These are phyloP conservation scores for Poecilia wingei DNA, from an alignment of 2,797 vertebrate species.

Conservation along the genomic window DNA sequence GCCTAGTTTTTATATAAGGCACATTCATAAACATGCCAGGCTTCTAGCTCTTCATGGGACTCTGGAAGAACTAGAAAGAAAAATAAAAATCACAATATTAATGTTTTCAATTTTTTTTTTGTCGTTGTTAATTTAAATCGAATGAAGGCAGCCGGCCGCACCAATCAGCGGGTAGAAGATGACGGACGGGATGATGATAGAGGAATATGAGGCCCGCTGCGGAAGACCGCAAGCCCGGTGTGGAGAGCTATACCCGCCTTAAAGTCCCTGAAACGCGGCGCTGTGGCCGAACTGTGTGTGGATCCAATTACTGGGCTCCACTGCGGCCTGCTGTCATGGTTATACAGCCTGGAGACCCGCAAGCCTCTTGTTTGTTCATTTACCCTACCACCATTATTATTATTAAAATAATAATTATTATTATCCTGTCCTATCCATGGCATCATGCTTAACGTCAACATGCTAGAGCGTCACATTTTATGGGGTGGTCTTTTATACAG, in stretches of 20 bases:
- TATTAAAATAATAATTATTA: no score
- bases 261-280: conserved; percentile 15
- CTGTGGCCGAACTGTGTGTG: conserved; percentile 38
- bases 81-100: background rate
- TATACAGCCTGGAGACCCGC: conserved; percentile 11
- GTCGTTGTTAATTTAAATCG: background rate
- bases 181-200: conserved; percentile 27
- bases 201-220: conserved; percentile 31
- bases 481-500: background rate
- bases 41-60: no score
- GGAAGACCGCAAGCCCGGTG: conserved; percentile 59
- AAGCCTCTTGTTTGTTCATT: conserved; percentile 9
- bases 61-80: background rate
- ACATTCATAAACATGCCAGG: background rate
- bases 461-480: background rate
- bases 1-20: background rate
- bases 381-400: background rate
- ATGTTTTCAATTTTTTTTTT: no score
- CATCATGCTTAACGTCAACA: background rate
- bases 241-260: conserved; percentile 33
- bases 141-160: background rate
- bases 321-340: conserved; percentile 35
- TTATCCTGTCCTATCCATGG: background rate
- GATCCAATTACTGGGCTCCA: conserved; percentile 50
- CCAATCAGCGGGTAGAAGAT: background rate